phyloP scores from a whole-genome alignment of 64 coral and sea anemone species.

The Montipora efflorescens region DNA sequence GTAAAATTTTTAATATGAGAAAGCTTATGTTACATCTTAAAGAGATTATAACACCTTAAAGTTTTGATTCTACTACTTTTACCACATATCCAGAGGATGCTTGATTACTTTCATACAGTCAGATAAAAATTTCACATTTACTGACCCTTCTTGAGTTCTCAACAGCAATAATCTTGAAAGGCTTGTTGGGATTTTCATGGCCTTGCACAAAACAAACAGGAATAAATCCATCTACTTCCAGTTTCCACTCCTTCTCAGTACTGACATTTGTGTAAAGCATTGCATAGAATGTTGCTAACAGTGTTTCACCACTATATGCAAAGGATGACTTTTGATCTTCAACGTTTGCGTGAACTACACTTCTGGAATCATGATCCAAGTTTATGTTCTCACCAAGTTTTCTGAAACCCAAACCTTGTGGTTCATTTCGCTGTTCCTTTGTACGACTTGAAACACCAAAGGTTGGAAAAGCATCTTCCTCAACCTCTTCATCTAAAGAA shows the following conservation, averaged over 20 bases:
- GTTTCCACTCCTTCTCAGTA: conserved; percentile 79
- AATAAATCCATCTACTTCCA: conserved; percentile 78
- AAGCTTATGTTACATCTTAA: no score
- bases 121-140: not conserved
- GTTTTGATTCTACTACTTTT: no score
- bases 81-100: no score
- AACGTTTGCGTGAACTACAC: not conserved
- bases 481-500: conserved; percentile 63
- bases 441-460: conserved; percentile 62
- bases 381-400: conserved; percentile 59
- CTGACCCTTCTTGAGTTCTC: conserved; percentile 75
- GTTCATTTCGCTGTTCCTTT: conserved; percentile 70
- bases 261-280: conserved; percentile 83
- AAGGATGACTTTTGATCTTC: conserved; percentile 69
- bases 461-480: conserved; percentile 44
- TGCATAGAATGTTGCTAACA: conserved; percentile 83
- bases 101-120: not conserved
- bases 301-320: conserved; percentile 60
- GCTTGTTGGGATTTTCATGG: conserved; percentile 82
- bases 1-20: no score
- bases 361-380: not conserved
- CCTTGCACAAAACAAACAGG: conserved; percentile 90
- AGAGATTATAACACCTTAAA: no score
- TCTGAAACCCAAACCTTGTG: conserved; percentile 66
- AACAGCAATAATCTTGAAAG: conserved; percentile 88